Conservation (phyloP, 64 coral and sea anemone species). For the Stichodactyla mertensii region DNA sequence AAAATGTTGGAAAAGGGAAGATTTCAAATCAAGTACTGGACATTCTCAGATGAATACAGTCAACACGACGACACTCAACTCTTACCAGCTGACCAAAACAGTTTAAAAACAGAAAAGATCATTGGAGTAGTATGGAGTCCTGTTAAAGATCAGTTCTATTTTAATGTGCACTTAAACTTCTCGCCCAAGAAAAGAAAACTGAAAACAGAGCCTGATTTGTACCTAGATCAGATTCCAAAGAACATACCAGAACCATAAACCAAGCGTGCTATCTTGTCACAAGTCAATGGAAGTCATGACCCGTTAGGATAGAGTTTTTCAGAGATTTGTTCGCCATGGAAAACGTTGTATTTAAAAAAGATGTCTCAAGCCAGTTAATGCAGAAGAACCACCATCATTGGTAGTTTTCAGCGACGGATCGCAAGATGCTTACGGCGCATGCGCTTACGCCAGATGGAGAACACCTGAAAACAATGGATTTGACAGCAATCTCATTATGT, state of each 20-base stretch:
- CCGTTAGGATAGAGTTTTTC: conserved; percentile 27
- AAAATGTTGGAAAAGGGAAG: not conserved
- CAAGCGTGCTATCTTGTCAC: conserved; percentile 18
- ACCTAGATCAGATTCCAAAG: not conserved
- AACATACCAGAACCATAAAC: conserved; percentile 15
- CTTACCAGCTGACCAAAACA: not conserved
- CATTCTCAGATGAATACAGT: not conserved
- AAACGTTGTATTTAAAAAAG: not conserved
- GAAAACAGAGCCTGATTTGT: not conserved
- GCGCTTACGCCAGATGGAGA: conserved; percentile 32
- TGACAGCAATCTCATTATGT: not conserved
- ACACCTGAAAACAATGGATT: not conserved
- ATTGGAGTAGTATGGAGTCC: conserved; percentile 36
- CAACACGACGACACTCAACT: not conserved
- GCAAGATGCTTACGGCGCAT: conserved; percentile 15
- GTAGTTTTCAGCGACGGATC: conserved; percentile 32
- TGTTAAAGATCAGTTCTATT: conserved; percentile 26
- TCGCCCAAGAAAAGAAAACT: not conserved
- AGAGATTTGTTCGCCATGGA: not conserved
- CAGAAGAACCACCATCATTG: not conserved
- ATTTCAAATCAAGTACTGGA: conserved; percentile 36
- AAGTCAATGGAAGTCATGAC: conserved; percentile 32
- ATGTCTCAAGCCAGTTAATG: conserved; percentile 32
- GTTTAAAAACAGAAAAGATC: conserved; percentile 11
- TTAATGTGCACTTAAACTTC: conserved; percentile 13